Evolutionary conservation across 2,113 vertebrate species (phyloP).

Genomic region (Camelus dromedarius): DNA sequence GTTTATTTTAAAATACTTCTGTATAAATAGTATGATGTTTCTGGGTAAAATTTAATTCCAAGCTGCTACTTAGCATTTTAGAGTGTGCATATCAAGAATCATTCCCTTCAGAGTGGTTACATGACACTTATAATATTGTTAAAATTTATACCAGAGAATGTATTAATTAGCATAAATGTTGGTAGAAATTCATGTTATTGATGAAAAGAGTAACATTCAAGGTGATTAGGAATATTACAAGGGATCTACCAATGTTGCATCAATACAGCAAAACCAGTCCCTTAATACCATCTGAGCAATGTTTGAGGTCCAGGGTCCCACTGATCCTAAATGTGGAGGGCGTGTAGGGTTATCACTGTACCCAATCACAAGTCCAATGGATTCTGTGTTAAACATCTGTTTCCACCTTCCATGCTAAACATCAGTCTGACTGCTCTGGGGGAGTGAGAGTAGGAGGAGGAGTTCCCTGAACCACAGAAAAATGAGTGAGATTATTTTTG

Average conservation of each 20-base stretch:
- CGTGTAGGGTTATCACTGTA: too few species aligned
- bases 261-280: background rate
- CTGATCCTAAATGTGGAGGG: background rate
- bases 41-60: background rate
- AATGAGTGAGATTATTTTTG: too few species aligned
- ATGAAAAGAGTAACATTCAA: background rate
- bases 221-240: background rate
- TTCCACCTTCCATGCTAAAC: accelerated
- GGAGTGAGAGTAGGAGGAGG: accelerated
- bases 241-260: too few species aligned
- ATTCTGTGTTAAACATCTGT: background rate
- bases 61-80: conserved; percentile 3
- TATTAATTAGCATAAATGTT: background rate
- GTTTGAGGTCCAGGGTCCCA: background rate
- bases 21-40: background rate
- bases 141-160: background rate
- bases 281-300: accelerated
- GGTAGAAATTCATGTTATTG: background rate
- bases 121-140: conserved; percentile 1
- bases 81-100: background rate
- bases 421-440: background rate
- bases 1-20: conserved; percentile 11
- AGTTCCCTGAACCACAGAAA: background rate
- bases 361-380: accelerated
- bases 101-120: background rate